Base-by-base conservation (phyloP, 2,113 vertebrate species). In the Pterophyllum scalare region DNA sequence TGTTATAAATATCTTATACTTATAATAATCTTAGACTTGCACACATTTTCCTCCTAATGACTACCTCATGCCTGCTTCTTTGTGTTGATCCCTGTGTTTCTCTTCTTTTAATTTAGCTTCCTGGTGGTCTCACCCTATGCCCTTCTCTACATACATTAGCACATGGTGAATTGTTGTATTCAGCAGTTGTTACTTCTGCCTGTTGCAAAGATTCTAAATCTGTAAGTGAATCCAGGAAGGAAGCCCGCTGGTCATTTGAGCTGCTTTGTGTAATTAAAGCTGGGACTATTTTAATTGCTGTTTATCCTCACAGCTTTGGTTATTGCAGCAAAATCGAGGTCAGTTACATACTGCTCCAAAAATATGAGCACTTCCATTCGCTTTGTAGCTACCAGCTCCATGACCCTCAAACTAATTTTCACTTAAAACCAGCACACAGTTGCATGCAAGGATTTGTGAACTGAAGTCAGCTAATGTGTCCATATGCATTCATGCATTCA, bases 241-340 rank as follows among this genome's bases (percentile, higher is more conserved):
- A 89, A 88, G 92, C 86, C 81, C 80, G 88, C 93, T 91, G 90
- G 92, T 93, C 94, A 93, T 93, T 84, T 24, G 49, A 83, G 77
- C 59, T 15, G n/a, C 43, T 9, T 57, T 77, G 81, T 83, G 93
- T 96, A 97, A 96, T 96, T 96, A 95, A 94, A 93, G 88, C 94
- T 89, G 84, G 88, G 87, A 92, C 90, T 88, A 70, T 80, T 93
- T 93, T 95, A 95, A 96, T 95, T 92, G 88, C 83, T 93, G 94
- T 95, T 88, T 94, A 92, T 96, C 93, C 92, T 90, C 94, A 93
- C 87, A 72, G 83, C 91, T 90, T 86, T 85, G 57, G 94, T 94
- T 95, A 95, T 85, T 49, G 91, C 92, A 87, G 80, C 52, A 89
- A 93, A 92, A 94, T 92, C 82, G 59, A 81, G 93, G 83, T 91